Evolutionary conservation across 1,140 invertebrate genomes (phyloP).

Genomic region (Chironomus tepperi): DNA sequence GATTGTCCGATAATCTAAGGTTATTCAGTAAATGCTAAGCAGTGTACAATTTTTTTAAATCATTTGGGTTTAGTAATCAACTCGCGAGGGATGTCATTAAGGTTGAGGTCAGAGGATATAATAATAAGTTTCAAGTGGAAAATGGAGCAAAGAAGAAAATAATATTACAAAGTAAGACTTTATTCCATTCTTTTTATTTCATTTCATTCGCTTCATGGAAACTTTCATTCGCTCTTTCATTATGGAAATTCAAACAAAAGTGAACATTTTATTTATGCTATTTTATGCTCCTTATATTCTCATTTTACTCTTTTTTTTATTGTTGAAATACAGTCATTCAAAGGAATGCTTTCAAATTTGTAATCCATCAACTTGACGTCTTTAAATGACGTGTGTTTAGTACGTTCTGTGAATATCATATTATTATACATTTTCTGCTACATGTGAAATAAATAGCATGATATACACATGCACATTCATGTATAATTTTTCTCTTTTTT

Average conservation of each 20-base stretch:
- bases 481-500: too few species aligned
- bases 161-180: neutral
- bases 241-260: neutral
- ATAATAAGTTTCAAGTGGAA: neutral
- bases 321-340: neutral
- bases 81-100: conserved; percentile 6
- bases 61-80: neutral
- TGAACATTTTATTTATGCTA: neutral
- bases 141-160: neutral
- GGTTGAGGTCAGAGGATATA: neutral
- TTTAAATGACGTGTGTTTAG: neutral
- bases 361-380: conserved; percentile 12
- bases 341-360: conserved; percentile 2
- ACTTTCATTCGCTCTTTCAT: neutral
- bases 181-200: neutral
- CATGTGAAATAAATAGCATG: too few species aligned
- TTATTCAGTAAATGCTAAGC: conserved; percentile 36
- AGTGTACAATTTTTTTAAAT: conserved; percentile 43
- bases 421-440: too few species aligned
- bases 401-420: too few species aligned
- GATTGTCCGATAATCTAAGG: conserved; percentile 34
- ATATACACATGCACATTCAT: too few species aligned
- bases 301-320: neutral
- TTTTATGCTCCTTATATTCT: neutral
- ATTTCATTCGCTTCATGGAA: neutral